phyloP scores from a whole-genome alignment of 2,113 vertebrate genomes.

The Motacilla alba region DNA sequence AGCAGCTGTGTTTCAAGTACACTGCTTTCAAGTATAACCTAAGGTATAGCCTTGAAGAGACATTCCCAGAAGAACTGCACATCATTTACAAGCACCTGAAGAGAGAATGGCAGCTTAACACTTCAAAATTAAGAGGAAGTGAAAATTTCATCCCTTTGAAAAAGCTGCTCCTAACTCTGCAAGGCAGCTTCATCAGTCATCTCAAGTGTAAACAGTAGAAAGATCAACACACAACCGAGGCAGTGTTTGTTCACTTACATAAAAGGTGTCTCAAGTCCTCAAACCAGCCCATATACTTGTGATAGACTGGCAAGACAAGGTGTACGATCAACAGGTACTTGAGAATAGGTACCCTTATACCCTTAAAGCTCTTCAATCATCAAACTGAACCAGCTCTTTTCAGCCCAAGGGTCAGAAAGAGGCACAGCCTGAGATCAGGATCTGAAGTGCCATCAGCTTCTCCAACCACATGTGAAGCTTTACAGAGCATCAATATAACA shows the following conservation, averaged over 20 bases:
- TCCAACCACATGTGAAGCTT: rapidly evolving
- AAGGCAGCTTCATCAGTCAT: not conserved
- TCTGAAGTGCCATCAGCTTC: not conserved
- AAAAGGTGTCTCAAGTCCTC: not conserved
- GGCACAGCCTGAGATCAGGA: not conserved
- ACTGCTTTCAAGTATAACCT: not conserved
- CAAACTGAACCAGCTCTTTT: not conserved
- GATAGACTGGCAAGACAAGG: not conserved
- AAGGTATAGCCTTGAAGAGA: not conserved
- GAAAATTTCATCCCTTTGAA: not conserved
- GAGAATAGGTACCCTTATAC: not conserved
- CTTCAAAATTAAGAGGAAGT: not conserved
- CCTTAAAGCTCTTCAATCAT: not conserved
- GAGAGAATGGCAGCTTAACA: not conserved
- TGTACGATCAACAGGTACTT: not conserved
- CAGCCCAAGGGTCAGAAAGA: not conserved
- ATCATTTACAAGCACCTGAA: not conserved
- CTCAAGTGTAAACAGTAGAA: not conserved
- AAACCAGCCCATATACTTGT: not conserved
- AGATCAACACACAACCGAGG: not conserved
- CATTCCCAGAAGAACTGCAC: not conserved
- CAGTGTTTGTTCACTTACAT: not conserved
- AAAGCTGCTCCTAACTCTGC: not conserved
- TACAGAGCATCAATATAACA: not conserved
- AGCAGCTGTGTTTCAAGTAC: not conserved